These are phyloP conservation scores for Strix aluco DNA, from an alignment of 2,113 vertebrate genomes.

Conservation along the genomic window DNA sequence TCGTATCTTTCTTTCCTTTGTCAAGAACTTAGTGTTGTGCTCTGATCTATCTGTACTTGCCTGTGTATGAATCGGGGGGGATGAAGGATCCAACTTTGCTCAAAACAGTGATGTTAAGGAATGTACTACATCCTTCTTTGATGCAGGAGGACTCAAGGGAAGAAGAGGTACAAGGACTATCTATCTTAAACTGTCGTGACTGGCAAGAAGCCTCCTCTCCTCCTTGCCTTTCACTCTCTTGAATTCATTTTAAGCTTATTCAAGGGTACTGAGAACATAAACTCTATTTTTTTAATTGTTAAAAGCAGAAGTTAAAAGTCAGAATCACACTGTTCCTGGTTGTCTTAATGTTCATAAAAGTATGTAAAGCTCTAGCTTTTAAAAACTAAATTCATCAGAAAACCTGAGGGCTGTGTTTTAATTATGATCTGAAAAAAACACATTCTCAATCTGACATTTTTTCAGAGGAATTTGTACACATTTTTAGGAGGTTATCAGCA, in stretches of 20 bases:
- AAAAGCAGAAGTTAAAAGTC: background rate
- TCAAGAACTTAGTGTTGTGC: background rate
- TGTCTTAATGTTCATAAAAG: background rate
- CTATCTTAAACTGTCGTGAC: background rate
- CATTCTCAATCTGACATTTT: background rate
- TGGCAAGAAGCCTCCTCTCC: background rate
- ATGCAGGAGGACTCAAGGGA: background rate
- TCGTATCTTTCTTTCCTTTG: background rate
- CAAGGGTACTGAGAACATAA: background rate
- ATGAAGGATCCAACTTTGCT: background rate
- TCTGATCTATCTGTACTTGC: background rate
- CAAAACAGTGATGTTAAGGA: background rate
- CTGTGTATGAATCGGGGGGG: background rate
- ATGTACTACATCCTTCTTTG: background rate
- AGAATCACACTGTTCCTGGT: background rate
- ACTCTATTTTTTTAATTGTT: background rate
- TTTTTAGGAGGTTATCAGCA: background rate
- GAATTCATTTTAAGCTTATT: background rate
- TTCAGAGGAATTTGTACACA: background rate
- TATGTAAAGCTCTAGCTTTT: background rate
- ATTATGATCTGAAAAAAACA: background rate
- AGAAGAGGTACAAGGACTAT: background rate
- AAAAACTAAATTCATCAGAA: background rate
- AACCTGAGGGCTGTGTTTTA: background rate
- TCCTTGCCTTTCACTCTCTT: background rate